A percentile compares a stretch with the other conserved stretches of the same genome.
phyloP scores from a whole-genome alignment of 1,140 invertebrate genomes.

The Spodoptera litura region DNA sequence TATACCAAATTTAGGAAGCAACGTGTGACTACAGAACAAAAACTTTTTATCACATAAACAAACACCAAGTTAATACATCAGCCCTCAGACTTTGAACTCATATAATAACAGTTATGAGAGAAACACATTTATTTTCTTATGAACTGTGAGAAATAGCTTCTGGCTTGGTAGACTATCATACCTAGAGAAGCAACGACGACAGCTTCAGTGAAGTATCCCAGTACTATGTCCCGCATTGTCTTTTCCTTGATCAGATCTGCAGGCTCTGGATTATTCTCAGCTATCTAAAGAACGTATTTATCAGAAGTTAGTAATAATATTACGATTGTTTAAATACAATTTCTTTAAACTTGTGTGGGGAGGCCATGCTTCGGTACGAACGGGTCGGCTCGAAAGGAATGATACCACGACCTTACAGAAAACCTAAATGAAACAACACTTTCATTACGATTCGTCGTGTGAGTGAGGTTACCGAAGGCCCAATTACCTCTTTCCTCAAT shows the following conservation, averaged over 20 bases:
- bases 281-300: slow-evolving; percentile 72
- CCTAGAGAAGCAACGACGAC: slow-evolving; percentile 63
- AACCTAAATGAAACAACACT: too few relatives aligned
- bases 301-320: too few relatives aligned
- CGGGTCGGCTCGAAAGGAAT: too few relatives aligned
- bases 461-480: too few relatives aligned
- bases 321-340: too few relatives aligned
- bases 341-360: too few relatives aligned
- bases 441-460: too few relatives aligned
- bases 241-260: slow-evolving; percentile 75
- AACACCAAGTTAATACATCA: neutral
- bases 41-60: neutral
- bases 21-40: too few relatives aligned
- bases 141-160: slow-evolving; percentile 58
- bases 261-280: slow-evolving; percentile 69
- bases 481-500: too few relatives aligned
- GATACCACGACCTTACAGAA: too few relatives aligned
- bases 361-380: too few relatives aligned
- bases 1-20: too few relatives aligned
- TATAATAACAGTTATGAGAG: slow-evolving; percentile 19
- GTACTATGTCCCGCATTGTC: slow-evolving; percentile 60
- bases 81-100: neutral
- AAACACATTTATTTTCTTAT: slow-evolving; percentile 67
- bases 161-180: slow-evolving; percentile 63
- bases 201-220: slow-evolving; percentile 63